These are phyloP conservation scores for Hirundichthys speculiger DNA, from an alignment of 2,113 vertebrate genomes.

Conservation along the genomic window DNA sequence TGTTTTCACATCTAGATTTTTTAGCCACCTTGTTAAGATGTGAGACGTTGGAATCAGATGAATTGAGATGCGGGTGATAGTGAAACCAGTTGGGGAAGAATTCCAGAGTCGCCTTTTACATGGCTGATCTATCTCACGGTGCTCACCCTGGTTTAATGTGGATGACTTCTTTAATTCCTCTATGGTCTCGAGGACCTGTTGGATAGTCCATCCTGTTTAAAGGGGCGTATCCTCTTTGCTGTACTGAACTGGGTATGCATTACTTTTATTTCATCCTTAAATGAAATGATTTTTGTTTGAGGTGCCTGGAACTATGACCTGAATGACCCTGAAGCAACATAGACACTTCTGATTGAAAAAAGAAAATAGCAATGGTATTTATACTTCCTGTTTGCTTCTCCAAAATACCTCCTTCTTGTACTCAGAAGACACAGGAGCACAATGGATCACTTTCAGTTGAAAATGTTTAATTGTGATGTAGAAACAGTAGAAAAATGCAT, in stretches of 20 bases:
- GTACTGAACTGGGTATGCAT: too few species aligned
- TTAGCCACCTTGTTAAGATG: too few species aligned
- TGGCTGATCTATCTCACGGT: neutral
- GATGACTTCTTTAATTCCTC: neutral
- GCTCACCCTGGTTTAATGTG: neutral
- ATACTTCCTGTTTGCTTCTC: neutral
- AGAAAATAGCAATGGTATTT: too few species aligned
- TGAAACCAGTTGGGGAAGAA: too few species aligned
- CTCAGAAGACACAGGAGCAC: slow-evolving; percentile 48
- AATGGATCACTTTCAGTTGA: slow-evolving; percentile 47
- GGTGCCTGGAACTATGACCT: neutral
- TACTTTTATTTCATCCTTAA: neutral
- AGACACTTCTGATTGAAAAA: neutral
- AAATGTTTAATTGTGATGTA: slow-evolving; percentile 75
- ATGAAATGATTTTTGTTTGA: neutral
- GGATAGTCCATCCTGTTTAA: too few species aligned
- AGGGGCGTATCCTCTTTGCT: neutral
- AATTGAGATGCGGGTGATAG: too few species aligned
- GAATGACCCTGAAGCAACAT: neutral
- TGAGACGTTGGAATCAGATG: too few species aligned
- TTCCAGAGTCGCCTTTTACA: neutral
- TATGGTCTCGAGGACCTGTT: too few species aligned
- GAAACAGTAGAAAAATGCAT: slow-evolving; percentile 89
- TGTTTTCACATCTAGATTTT: too few species aligned
- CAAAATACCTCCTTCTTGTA: neutral